These are phyloP conservation scores for Neoniphon sammara DNA, from an alignment of 2,797 vertebrate species.

Conservation along the genomic window DNA sequence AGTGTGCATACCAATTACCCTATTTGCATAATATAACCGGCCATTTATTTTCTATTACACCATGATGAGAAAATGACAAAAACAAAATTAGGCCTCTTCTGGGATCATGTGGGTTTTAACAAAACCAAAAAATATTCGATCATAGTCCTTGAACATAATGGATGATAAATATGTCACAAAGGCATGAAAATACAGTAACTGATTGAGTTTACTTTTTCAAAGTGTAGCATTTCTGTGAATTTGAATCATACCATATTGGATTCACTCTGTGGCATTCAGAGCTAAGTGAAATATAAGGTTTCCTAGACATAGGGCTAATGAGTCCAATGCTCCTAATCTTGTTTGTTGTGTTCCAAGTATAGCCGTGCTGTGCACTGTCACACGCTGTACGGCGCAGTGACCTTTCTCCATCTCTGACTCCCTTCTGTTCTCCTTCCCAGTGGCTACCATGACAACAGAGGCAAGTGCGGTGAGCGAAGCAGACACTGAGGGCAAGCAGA, in stretches of 20 bases:
- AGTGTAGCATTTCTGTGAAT: not conserved
- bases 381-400: conserved; percentile 46
- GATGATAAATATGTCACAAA: too few species aligned
- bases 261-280: conserved; percentile 10
- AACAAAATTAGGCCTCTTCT: not conserved
- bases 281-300: conserved; percentile 25
- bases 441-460: conserved; percentile 85
- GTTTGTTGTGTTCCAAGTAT: conserved; percentile 60
- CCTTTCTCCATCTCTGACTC: conserved; percentile 71
- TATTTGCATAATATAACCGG: conserved; percentile 31
- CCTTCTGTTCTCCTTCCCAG: conserved; percentile 71
- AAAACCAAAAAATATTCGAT: not conserved
- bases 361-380: conserved; percentile 27
- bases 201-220: not conserved
- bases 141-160: not conserved
- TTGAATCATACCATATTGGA: not conserved
- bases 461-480: conserved; percentile 79
- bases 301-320: conserved; percentile 24
- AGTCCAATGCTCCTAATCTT: conserved; percentile 49
- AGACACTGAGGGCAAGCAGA: conserved; percentile 80
- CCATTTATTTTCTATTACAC: not conserved
- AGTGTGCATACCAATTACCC: not conserved
- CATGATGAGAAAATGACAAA: not conserved
- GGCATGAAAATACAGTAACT: too few species aligned
- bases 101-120: not conserved